phyloP scores from a whole-genome alignment of 1,140 invertebrate species.

The Calephelis nemesis region DNA sequence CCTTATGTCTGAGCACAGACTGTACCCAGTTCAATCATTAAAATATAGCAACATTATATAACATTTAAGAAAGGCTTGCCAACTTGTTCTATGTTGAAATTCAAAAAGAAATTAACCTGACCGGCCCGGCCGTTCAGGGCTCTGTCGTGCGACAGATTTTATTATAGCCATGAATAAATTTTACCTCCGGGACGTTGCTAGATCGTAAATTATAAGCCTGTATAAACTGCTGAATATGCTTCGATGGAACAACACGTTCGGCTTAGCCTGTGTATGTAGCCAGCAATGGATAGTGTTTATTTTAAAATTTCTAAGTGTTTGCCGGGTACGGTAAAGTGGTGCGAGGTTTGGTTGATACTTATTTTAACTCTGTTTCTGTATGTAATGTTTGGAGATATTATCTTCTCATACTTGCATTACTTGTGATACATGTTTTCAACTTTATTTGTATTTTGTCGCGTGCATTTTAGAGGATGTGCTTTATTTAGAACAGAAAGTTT shows the following conservation, averaged over 20 bases:
- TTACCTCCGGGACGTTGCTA: slow-evolving; percentile 38
- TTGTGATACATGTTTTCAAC: background rate
- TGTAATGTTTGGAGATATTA: background rate
- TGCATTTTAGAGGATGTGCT: background rate
- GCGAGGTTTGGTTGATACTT: background rate
- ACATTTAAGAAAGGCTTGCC: slow-evolving; percentile 36
- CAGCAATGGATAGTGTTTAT: slow-evolving; percentile 8
- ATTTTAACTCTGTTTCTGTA: background rate
- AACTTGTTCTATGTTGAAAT: slow-evolving; percentile 44
- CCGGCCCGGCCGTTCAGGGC: slow-evolving; percentile 33
- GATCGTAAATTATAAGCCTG: slow-evolving; percentile 17
- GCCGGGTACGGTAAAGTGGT: background rate
- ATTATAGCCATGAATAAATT: slow-evolving; percentile 69
- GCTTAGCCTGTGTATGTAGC: slow-evolving; percentile 15
- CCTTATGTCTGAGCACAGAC: no score
- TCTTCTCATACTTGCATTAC: background rate
- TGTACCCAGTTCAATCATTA: no score
- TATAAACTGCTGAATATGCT: slow-evolving; percentile 22
- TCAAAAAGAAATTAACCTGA: slow-evolving; percentile 63
- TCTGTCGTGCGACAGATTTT: slow-evolving; percentile 58
- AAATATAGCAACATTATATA: background rate
- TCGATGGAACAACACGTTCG: slow-evolving; percentile 30
- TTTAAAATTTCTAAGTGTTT: slow-evolving; percentile 5
- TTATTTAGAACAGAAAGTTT: background rate
- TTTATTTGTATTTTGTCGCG: background rate